These are phyloP conservation scores for Cosmorhoe ocellata DNA, from an alignment of 2,888 invertebrate species.

Conservation along the genomic window DNA sequence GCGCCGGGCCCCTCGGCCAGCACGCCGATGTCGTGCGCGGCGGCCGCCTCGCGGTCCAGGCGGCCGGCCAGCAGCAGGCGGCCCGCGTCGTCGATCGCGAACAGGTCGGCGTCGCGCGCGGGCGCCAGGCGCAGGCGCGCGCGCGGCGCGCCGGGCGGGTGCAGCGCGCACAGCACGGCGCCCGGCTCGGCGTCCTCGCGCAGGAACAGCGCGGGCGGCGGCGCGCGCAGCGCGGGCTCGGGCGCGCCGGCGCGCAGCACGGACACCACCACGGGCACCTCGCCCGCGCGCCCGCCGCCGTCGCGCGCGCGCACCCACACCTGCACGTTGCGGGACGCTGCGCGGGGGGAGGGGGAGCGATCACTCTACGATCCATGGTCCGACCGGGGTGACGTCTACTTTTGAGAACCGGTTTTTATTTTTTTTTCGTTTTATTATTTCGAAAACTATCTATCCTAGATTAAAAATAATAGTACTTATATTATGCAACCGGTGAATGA, in stretches of 20 bases:
- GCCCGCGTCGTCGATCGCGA: conserved; percentile 87
- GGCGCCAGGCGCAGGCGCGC: conserved; percentile 47
- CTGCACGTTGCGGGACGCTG: conserved; percentile 90
- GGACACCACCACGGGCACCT: conserved; percentile 91
- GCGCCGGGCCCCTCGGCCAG: conserved; percentile 39
- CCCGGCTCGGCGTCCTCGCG: conserved; percentile 86
- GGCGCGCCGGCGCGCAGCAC: conserved; percentile 87
- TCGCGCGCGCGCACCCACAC: conserved; percentile 95
- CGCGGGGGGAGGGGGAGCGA: too few species aligned
- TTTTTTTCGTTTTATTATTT: too few species aligned
- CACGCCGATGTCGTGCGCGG: conserved; percentile 87
- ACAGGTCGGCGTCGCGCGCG: conserved; percentile 82
- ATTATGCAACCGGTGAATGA: too few species aligned
- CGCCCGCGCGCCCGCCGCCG: conserved; percentile 90
- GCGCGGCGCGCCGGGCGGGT: conserved; percentile 32
- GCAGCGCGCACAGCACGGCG: conserved; percentile 61
- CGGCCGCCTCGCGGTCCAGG: conserved; percentile 88
- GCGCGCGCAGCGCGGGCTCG: conserved; percentile 89
- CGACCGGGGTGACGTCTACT: too few species aligned
- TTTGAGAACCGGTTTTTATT: too few species aligned
- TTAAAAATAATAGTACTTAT: too few species aligned
- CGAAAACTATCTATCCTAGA: too few species aligned
- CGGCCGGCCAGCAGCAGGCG: conserved; percentile 88
- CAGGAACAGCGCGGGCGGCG: conserved; percentile 89
- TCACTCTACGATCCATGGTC: too few species aligned